Conservation (phyloP, 2,888 invertebrate species). For the Trachelus tabidus region DNA sequence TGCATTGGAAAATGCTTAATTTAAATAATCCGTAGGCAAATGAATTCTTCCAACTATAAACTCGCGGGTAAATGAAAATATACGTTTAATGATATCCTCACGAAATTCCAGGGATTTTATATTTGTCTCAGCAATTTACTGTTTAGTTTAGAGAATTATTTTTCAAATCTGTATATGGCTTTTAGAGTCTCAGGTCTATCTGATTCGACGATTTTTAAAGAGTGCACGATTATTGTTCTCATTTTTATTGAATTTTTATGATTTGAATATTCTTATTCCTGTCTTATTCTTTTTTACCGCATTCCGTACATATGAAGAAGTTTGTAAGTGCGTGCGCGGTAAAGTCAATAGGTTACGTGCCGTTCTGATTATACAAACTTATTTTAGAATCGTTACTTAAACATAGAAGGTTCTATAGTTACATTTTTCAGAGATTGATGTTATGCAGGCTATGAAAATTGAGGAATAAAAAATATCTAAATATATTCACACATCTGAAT, state of each 20-base stretch:
- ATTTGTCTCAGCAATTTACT: background rate
- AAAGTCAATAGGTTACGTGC: background rate
- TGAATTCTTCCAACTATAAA: background rate
- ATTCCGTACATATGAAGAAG: background rate
- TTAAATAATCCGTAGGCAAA: background rate
- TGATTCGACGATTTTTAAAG: background rate
- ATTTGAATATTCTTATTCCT: background rate
- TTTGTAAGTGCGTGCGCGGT: background rate
- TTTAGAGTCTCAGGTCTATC: background rate
- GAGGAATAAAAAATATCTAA: background rate
- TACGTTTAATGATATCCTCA: background rate
- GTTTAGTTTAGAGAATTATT: background rate
- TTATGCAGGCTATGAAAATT: background rate
- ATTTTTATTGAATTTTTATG: background rate
- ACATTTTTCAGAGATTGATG: background rate
- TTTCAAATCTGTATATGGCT: background rate
- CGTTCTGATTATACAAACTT: background rate
- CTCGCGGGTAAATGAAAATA: background rate
- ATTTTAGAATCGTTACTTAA: background rate
- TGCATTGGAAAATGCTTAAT: background rate
- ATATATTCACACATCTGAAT: background rate
- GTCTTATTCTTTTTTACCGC: background rate
- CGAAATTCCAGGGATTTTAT: background rate
- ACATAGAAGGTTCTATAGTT: background rate
- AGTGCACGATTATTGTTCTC: background rate